A percentile compares a stretch with the other conserved stretches of the same genome.
phyloP scores from a whole-genome alignment of 1,140 invertebrate genomes.

The Brachionus paranguensis region DNA sequence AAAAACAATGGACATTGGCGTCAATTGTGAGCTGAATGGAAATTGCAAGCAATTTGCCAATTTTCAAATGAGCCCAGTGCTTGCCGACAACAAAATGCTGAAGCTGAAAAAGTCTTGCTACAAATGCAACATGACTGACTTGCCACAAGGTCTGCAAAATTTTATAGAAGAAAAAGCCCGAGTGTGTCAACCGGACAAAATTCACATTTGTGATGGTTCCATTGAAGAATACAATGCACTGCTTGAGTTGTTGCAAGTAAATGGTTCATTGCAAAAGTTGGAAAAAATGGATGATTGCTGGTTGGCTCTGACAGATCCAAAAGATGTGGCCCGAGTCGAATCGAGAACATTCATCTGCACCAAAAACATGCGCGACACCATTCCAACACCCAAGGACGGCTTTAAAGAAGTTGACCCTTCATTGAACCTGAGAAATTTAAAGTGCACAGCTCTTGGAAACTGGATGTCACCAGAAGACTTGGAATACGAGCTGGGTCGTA shows the following conservation, averaged over 20 bases:
- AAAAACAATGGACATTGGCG: not conserved
- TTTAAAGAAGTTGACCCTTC: constrained; percentile 39
- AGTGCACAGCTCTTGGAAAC: constrained; percentile 68
- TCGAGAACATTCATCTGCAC: constrained; percentile 91
- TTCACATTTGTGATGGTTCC: constrained; percentile 87
- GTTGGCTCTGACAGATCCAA: constrained; percentile 87
- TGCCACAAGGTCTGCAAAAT: not conserved
- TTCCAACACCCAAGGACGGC: constrained; percentile 62
- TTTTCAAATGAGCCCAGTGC: not conserved
- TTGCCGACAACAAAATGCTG: not conserved
- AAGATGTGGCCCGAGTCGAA: constrained; percentile 93
- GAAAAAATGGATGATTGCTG: constrained; percentile 93
- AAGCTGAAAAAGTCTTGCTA: not conserved
- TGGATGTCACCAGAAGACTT: constrained; percentile 85
- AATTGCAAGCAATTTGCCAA: constrained; percentile 1
- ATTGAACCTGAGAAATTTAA: constrained; percentile 40
- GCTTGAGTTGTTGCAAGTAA: constrained; percentile 49
- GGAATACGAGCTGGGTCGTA: constrained; percentile 71
- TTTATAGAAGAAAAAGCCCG: constrained; percentile 46
- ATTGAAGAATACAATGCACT: constrained; percentile 71
- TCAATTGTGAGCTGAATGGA: not conserved
- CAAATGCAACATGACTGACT: not conserved
- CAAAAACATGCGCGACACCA: constrained; percentile 69
- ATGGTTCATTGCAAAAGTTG: constrained; percentile 69
- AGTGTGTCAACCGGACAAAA: constrained; percentile 73